A percentile compares a stretch with the other conserved stretches of the same genome.
phyloP scores from a whole-genome alignment of 2,797 vertebrate species.

The Sebastes paucispinis region DNA sequence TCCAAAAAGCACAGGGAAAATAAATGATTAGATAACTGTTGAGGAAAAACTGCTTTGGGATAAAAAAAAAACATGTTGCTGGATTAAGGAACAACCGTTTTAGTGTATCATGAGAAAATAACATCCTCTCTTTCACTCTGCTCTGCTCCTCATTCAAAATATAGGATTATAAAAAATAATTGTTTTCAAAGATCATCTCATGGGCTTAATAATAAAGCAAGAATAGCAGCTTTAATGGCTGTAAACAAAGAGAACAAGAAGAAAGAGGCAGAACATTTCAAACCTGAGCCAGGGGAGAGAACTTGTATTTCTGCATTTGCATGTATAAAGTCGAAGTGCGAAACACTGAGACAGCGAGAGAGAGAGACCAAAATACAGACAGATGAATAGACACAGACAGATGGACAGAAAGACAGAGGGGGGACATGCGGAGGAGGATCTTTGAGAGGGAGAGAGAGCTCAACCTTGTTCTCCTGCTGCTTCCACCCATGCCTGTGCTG shows the following conservation, averaged over 20 bases:
- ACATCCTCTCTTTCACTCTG: not conserved
- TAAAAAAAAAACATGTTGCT: not conserved
- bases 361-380: constrained; percentile 13
- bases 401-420: constrained; percentile 60
- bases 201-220: constrained; percentile 27
- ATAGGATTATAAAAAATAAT: constrained; percentile 15
- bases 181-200: constrained; percentile 25
- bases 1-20: constrained; percentile 16
- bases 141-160: constrained; percentile 6
- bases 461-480: constrained; percentile 71
- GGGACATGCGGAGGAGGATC: constrained; percentile 70
- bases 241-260: constrained; percentile 15
- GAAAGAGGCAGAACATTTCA: constrained; percentile 27
- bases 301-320: constrained; percentile 41
- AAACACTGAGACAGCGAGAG: not conserved
- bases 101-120: not conserved
- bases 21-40: constrained; percentile 18
- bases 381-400: constrained; percentile 53
- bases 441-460: constrained; percentile 51
- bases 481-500: constrained; percentile 70
- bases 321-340: constrained; percentile 24
- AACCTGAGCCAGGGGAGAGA: constrained; percentile 17
- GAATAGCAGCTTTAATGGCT: constrained; percentile 28
- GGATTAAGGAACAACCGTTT: constrained; percentile 12
- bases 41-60: constrained; percentile 6